phyloP scores from a whole-genome alignment of 2,113 vertebrate species.

The Xiphias gladius region DNA sequence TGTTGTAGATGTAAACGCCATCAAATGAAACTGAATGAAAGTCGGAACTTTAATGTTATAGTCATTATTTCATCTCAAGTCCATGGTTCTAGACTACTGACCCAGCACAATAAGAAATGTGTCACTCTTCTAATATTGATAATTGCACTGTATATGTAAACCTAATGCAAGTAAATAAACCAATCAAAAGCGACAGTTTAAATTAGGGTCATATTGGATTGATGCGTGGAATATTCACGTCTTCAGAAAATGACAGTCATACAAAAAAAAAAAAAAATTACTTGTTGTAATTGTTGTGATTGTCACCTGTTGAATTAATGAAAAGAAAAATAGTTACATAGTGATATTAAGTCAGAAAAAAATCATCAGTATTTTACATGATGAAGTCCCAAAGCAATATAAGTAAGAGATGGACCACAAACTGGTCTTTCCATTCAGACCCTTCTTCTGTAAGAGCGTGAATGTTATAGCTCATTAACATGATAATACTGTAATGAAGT shows the following conservation, averaged over 20 bases:
- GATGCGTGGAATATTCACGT: background rate
- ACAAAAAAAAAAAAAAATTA: background rate
- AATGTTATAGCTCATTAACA: background rate
- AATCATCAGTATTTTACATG: no score
- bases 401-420: background rate
- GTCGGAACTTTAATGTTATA: no score
- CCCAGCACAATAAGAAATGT: no score
- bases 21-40: background rate
- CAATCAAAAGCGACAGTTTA: background rate
- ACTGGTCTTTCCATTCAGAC: background rate
- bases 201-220: background rate
- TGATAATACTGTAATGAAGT: background rate
- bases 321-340: background rate
- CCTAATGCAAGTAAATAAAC: background rate
- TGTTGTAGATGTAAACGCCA: background rate
- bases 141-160: background rate
- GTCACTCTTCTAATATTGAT: no score
- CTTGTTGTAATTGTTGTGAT: background rate
- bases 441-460: background rate
- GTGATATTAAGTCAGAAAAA: background rate
- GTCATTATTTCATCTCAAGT: no score
- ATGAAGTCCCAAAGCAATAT: no score
- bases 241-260: background rate
- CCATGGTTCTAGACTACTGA: no score
- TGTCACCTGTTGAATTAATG: background rate